Evolutionary conservation across 2,888 invertebrate genomes (phyloP), one percentile per base, ranked within the genome.

Genomic region (Andrena chrysosceles): DNA sequence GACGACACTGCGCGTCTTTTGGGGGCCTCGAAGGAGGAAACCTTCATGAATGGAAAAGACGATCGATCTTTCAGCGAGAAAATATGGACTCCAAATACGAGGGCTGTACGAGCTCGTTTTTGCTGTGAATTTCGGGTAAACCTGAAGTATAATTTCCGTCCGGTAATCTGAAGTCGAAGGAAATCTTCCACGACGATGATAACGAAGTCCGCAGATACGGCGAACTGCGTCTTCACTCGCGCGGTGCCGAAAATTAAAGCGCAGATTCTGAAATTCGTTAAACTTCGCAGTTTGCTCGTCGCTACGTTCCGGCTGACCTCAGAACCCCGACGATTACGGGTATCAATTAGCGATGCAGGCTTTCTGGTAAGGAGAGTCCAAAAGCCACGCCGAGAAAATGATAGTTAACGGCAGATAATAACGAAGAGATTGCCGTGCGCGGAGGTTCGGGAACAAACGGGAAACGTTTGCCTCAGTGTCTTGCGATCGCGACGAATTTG

Each of bases 321-420:
- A 73, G 86, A 56, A 82, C 81, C 87, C 70, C 77, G 74, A 83
- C 74, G 90, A 89, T 90, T 87, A 77, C 84, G 81, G 81, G 85
- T 89, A 91, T 90, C 88, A 87, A 90, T 90, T 88, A 89, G 83
- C 83, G 85, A 81, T 77, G 68, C 68, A 69, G 63, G 84, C 75
- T 71, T 62, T 76, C 84, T 83, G 75, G 76, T 77, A 78, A 84
- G 69, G 83, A 84, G 84, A 88, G 86, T 91, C 89, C 81, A 90
- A 90, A 90, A 90, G 90, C 73, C 89, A 72, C 64, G 54, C 78
- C 81, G 74, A 72, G 66, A 85, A 84, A 87, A 86, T 87, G 89
- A 90, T 89, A 91, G 89, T 89, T 87, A 87, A 86, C 83, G 33
- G 71, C 69, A 72, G 81, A 81, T 83, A 81, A 89, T 82, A 86